A percentile compares a stretch with the other conserved stretches of the same genome.
phyloP scores from a whole-genome alignment of 92 coral and sea anemone species.

The Actinernus sp. region DNA sequence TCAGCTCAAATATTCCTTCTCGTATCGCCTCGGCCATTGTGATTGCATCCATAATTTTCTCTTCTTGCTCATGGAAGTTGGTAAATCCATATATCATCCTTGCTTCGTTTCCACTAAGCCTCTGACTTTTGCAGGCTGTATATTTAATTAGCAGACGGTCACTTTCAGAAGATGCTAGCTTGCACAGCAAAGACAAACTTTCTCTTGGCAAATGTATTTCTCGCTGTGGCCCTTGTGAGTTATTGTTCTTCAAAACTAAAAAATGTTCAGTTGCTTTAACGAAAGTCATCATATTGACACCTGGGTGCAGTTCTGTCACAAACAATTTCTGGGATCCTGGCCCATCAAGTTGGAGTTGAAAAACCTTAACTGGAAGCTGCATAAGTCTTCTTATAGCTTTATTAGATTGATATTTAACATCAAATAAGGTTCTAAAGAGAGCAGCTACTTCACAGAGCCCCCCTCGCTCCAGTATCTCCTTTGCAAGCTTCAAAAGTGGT shows the following conservation, averaged over 20 bases:
- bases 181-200: constrained; percentile 30
- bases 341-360: constrained; percentile 40
- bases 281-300: constrained; percentile 25
- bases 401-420: constrained; percentile 47
- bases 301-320: constrained; percentile 45
- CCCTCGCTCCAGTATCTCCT: constrained; percentile 30
- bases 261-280: constrained; percentile 10
- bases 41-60: constrained; percentile 44
- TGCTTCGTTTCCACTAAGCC: constrained; percentile 30
- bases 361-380: constrained; percentile 64
- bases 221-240: constrained; percentile 4
- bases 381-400: constrained; percentile 51
- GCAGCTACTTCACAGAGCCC: constrained; percentile 50
- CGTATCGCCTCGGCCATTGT: constrained; percentile 23
- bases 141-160: constrained; percentile 43
- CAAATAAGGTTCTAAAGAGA: constrained; percentile 22
- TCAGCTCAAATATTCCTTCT: constrained; percentile 13
- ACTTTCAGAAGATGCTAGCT: constrained; percentile 44
- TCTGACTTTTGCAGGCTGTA: constrained; percentile 45
- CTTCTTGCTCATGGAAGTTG: constrained; percentile 52
- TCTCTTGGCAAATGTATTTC: constrained; percentile 31
- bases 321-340: constrained; percentile 62
- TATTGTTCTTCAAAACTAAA: constrained; percentile 13
- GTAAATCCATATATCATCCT: constrained; percentile 39
- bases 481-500: constrained; percentile 47